A percentile compares a stretch with the other conserved stretches of the same genome.
phyloP scores from a whole-genome alignment of 2,797 vertebrate genomes.

The Argya squamiceps region DNA sequence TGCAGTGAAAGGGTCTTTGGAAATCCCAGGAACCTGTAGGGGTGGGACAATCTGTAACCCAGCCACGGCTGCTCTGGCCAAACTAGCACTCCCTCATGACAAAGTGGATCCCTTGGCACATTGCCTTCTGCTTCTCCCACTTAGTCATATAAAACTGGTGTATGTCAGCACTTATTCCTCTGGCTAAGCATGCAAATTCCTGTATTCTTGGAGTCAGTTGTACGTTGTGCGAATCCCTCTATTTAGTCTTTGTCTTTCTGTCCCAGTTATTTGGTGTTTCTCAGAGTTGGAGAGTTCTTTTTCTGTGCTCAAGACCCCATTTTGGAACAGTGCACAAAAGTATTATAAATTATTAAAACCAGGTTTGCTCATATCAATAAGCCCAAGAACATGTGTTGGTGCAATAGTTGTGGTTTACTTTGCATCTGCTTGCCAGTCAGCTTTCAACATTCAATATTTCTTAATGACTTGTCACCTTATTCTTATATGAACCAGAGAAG shows the following conservation, averaged over 20 bases:
- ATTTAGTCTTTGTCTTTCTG: conserved; percentile 7
- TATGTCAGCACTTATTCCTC: neutral
- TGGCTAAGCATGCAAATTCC: neutral
- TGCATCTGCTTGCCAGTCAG: conserved; percentile 13
- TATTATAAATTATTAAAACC: conserved; percentile 16
- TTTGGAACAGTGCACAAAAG: neutral
- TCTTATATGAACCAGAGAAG: neutral
- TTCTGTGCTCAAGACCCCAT: neutral
- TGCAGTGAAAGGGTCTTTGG: neutral
- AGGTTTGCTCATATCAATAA: neutral
- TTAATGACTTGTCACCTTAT: neutral
- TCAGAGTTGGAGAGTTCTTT: neutral
- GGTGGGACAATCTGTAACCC: neutral
- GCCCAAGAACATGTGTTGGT: neutral
- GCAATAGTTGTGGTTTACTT: conserved; percentile 41
- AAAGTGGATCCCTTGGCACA: neutral
- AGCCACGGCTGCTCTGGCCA: neutral
- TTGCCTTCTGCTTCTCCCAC: neutral
- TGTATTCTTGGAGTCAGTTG: neutral
- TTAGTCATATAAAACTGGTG: neutral
- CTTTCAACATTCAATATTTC: conserved; percentile 46
- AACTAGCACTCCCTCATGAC: neutral
- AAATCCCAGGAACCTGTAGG: neutral
- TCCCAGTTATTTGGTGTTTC: neutral
- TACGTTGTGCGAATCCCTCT: neutral